Conservation (phyloP, 2,113 vertebrate genomes). For the Hippocampus guttulatus region DNA sequence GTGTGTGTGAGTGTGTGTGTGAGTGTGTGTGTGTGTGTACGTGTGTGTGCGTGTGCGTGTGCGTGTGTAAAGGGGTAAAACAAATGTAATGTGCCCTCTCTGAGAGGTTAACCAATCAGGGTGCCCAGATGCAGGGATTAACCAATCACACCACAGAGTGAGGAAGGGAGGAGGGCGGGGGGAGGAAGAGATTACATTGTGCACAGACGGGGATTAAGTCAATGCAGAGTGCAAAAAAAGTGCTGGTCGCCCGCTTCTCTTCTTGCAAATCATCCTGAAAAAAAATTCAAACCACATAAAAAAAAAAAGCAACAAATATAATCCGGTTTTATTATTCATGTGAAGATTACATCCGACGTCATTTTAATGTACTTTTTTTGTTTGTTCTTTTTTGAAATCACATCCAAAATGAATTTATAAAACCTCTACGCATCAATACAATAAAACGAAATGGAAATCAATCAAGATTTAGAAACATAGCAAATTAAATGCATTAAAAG, state of each 20-base stretch:
- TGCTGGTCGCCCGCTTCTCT: slow-evolving; percentile 18
- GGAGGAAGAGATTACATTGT: slow-evolving; percentile 56
- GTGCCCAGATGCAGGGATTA: slow-evolving; percentile 58
- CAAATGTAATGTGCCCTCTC: slow-evolving; percentile 43
- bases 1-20: neutral
- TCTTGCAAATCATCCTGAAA: neutral
- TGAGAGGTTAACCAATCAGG: slow-evolving; percentile 63
- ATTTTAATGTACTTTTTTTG: neutral
- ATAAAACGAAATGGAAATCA: neutral
- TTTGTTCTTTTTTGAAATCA: too few relatives aligned
- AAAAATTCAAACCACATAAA: slow-evolving; percentile 1
- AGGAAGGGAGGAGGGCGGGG: slow-evolving; percentile 30
- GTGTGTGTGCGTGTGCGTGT: slow-evolving; percentile 18
- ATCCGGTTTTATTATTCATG: neutral
- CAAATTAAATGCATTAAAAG: neutral
- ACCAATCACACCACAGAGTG: slow-evolving; percentile 54
- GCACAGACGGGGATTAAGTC: slow-evolving; percentile 64
- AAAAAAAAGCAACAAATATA: slow-evolving; percentile 9
- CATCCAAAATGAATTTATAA: neutral
- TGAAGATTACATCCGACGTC: slow-evolving; percentile 3
- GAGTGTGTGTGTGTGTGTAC: neutral
- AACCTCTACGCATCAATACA: neutral
- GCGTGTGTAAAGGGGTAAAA: slow-evolving; percentile 50
- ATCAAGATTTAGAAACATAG: neutral
- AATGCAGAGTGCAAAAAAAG: slow-evolving; percentile 47